Evolutionary conservation across 2,113 vertebrate species (phyloP), one percentile per base, ranked within the genome.

Genomic region (Fulica atra): DNA sequence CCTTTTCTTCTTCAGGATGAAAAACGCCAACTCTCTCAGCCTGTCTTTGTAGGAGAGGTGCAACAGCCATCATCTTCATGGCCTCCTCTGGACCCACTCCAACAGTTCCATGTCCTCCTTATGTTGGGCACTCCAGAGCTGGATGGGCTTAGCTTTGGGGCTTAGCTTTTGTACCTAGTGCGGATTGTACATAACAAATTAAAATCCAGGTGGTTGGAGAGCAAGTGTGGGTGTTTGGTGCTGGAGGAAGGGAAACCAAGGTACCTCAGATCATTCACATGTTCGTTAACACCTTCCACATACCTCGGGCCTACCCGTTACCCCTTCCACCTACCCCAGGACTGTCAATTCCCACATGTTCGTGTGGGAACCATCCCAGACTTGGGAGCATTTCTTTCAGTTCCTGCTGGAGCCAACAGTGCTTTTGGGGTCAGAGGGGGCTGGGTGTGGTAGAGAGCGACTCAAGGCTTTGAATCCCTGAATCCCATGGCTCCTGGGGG

Each of bases 381-480:
- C 16, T 65, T 11, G 0, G 2, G 19, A 6, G 35, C 5, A 15
- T 15, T 70, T 7, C 31, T 69, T 3, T 2, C 1, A 3, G 15
- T 70, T 35, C 65, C 60, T 71, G 48, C 28, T 70, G 57, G 48
- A 44, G 23, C 0, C 24, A 70, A 42, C 26, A 21, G 26, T 21
- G 57, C 4, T 10, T 70, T 31, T 70, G 60, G 50, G 88, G 33
- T 31, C 10, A 6, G 56, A 36, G 50, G 29, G 42, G 65, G 64
- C 26, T 86, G 81, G 33, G 17, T 4, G 2, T 5, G 2, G 48
- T 50, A 29, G 26, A 8, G 21, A 13, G 35, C 10, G 3, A 20
- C 24, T 66, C 46, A 16, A 44, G 42, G 3, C 63, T 51, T 19
- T 33, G 31, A 10, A 28, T 79, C 79, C 31, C 7, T 9, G 19